Percentiles rank a stretch among this genome's conserved stretches.
Evolutionary conservation across 92 coral and sea anemone species (phyloP).

Genomic region (Heteractis magnifica): DNA sequence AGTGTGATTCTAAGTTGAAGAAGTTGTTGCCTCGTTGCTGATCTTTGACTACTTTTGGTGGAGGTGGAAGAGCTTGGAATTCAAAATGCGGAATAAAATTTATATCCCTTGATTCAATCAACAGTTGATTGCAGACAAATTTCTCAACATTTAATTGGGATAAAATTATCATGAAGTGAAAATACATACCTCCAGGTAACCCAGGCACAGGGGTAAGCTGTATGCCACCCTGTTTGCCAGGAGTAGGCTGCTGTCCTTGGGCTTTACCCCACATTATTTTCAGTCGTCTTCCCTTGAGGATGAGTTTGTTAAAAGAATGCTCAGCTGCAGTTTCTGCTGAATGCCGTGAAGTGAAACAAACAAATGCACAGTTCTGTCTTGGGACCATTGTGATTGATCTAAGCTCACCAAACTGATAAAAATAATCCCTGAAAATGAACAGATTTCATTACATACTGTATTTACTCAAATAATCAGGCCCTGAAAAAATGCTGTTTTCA

Average conservation of each 20-base stretch:
- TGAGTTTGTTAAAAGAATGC: constrained; percentile 88
- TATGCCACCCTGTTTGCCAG: constrained; percentile 75
- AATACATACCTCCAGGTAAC: constrained; percentile 88
- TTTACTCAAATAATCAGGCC: constrained; percentile 59
- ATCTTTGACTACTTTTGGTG: constrained; percentile 73
- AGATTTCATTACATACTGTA: background rate
- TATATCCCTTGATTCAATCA: background rate
- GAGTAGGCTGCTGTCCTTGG: constrained; percentile 85
- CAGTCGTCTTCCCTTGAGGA: constrained; percentile 88
- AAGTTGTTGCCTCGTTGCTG: constrained; percentile 62
- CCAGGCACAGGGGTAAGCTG: constrained; percentile 94
- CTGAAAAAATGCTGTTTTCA: constrained; percentile 30
- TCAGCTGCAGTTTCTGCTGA: constrained; percentile 98
- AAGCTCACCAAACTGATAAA: constrained; percentile 98
- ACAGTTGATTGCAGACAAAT: background rate
- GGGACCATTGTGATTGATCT: constrained; percentile 99
- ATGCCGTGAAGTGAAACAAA: constrained; percentile 83
- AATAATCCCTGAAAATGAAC: constrained; percentile 72
- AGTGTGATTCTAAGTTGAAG: constrained; percentile 78
- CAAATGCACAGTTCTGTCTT: constrained; percentile 98
- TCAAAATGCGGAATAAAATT: background rate
- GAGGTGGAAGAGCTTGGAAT: constrained; percentile 83
- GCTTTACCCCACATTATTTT: constrained; percentile 99
- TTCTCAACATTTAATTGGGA: no score
- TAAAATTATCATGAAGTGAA: background rate